A percentile compares a stretch with the other conserved stretches of the same genome.
Evolutionary conservation across 2,797 vertebrate genomes (phyloP).

Genomic region (Cryptoprocta ferox): DNA sequence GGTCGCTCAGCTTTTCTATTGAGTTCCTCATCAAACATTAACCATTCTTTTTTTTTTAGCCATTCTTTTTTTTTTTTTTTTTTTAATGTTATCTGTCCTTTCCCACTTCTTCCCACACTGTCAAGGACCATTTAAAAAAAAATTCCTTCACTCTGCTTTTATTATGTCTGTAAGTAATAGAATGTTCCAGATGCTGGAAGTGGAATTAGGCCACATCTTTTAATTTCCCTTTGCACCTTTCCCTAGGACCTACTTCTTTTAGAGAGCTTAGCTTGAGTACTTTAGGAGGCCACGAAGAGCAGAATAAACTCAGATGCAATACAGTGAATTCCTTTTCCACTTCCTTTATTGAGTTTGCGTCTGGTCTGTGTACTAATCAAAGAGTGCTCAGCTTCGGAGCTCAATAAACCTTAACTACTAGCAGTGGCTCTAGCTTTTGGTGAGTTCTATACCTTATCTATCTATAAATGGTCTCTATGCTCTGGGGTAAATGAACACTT

Average conservation of each 20-base stretch:
- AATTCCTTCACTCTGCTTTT: background rate
- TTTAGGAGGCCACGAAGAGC: background rate
- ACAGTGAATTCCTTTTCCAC: background rate
- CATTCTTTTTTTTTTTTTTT: background rate
- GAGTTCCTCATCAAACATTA: constrained; percentile 8
- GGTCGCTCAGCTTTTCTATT: background rate
- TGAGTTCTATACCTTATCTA: background rate
- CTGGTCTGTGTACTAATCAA: background rate
- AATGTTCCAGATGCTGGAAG: constrained; percentile 30
- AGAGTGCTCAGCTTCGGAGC: background rate
- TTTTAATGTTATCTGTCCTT: background rate
- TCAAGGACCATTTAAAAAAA: background rate
- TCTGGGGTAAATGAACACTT: constrained; percentile 21
- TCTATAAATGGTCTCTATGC: constrained; percentile 12
- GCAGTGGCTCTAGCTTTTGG: background rate
- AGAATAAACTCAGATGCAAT: background rate
- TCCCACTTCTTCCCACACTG: background rate
- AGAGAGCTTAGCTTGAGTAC: background rate
- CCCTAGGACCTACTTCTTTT: background rate
- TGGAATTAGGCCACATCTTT: background rate
- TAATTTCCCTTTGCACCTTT: background rate
- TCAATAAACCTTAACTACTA: background rate
- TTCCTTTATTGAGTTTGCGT: background rate
- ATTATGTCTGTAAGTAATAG: background rate
- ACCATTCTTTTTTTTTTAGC: background rate